phyloP scores from a whole-genome alignment of 2,113 vertebrate genomes.

The Numida meleagris region DNA sequence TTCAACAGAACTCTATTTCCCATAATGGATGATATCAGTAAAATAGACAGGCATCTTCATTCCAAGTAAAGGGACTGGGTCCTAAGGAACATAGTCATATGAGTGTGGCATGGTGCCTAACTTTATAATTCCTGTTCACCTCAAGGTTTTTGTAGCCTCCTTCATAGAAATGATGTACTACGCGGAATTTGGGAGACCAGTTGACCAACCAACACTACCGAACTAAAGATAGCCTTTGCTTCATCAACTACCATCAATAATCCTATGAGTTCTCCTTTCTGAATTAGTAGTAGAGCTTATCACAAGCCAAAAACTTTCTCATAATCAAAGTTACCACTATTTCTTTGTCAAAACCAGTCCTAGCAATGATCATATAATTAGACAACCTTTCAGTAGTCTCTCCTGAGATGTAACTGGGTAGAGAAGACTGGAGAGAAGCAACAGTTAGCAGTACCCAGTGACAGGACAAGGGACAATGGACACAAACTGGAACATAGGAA shows the following conservation, averaged over 20 bases:
- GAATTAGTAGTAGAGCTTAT: neutral
- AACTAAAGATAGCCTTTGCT: accelerated
- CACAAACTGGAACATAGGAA: too few relatives aligned
- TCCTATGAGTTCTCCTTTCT: neutral
- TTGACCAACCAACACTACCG: neutral
- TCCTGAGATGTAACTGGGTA: neutral
- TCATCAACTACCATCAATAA: neutral
- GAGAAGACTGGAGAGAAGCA: neutral
- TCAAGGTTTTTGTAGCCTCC: neutral
- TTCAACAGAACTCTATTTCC: neutral
- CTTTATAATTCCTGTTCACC: neutral
- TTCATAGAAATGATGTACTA: neutral
- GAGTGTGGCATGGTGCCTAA: neutral
- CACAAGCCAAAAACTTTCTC: neutral
- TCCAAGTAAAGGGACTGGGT: neutral
- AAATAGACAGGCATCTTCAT: neutral
- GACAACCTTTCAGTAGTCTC: accelerated
- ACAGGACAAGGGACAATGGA: too few relatives aligned
- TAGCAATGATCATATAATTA: neutral
- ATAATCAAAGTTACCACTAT: neutral
- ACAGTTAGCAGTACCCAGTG: neutral
- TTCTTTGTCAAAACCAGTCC: neutral
- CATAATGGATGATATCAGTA: neutral
- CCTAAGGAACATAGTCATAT: neutral
- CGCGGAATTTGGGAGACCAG: neutral